A percentile compares a stretch with the other conserved stretches of the same genome.
Evolutionary conservation across 2,888 invertebrate species (phyloP).

Genomic region (Orchesella flavescens): DNA sequence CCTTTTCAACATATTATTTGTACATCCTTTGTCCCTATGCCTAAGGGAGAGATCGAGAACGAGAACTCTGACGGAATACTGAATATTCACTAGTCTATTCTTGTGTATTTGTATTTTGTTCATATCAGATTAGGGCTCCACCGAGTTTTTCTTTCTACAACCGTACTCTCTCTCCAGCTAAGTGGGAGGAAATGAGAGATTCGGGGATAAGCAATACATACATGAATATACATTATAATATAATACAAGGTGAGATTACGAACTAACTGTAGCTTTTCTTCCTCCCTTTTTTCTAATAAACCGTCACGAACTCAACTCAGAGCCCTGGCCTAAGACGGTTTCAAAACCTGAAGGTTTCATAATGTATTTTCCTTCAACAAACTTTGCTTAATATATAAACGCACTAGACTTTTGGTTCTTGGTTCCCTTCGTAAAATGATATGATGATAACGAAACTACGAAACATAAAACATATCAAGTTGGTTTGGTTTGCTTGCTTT

Average conservation of each 20-base stretch:
- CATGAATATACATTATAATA: no score
- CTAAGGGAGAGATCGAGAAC: constrained; percentile 43
- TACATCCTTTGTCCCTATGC: constrained; percentile 34
- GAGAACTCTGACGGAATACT: constrained; percentile 47
- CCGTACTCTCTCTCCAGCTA: constrained; percentile 19
- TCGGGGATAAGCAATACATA: constrained; percentile 40
- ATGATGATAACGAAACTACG: no score
- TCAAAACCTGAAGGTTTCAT: neutral
- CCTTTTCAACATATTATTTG: neutral
- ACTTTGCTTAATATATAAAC: neutral
- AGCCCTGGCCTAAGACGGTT: neutral
- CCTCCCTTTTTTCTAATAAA: neutral
- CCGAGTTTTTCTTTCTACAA: constrained; percentile 15
- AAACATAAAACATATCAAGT: no score
- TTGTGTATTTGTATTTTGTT: constrained; percentile 49
- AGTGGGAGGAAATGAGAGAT: constrained; percentile 59
- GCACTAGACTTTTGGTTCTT: no score
- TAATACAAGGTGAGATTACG: neutral
- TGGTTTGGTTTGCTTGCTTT: no score
- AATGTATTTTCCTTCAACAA: neutral
- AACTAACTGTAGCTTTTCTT: neutral
- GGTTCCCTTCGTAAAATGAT: no score
- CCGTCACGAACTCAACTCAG: neutral
- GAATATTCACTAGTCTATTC: constrained; percentile 30
- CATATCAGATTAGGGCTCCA: constrained; percentile 53